Evolutionary conservation across 2,113 vertebrate species (phyloP).

Genomic region (Poeciliopsis prolifica): DNA sequence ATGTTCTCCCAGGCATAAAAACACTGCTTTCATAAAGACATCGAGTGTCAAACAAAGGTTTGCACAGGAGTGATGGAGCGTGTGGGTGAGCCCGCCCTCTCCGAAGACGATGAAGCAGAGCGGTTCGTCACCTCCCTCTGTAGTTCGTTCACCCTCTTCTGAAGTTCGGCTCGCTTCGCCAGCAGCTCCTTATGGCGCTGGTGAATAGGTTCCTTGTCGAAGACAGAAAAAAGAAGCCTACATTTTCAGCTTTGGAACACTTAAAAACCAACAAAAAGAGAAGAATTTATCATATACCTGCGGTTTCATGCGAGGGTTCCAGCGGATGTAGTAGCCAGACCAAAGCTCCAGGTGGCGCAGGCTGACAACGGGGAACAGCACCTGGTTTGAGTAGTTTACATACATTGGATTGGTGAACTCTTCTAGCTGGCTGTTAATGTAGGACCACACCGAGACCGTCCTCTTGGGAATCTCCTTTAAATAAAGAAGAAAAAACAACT

Average conservation of each 20-base stretch:
- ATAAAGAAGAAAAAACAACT: constrained; percentile 7
- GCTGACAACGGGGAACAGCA: constrained; percentile 94
- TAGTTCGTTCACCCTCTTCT: constrained; percentile 95
- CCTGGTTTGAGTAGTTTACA: constrained; percentile 92
- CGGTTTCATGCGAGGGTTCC: constrained; percentile 96
- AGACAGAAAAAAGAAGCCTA: not conserved
- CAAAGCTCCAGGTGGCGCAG: constrained; percentile 97
- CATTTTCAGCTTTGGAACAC: not conserved
- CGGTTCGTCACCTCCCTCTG: constrained; percentile 91
- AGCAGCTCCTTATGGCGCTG: constrained; percentile 94
- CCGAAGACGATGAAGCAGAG: constrained; percentile 85
- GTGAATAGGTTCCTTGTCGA: constrained; percentile 89
- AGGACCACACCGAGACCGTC: constrained; percentile 94
- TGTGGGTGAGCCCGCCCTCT: constrained; percentile 86
- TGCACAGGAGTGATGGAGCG: constrained; percentile 90
- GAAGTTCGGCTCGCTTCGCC: constrained; percentile 91
- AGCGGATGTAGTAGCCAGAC: constrained; percentile 97
- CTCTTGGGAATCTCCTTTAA: constrained; percentile 88
- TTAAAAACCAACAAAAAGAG: not conserved
- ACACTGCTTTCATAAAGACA: constrained; percentile 1
- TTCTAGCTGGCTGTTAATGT: constrained; percentile 93
- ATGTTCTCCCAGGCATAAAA: constrained; percentile 9
- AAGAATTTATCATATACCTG: constrained; percentile 80
- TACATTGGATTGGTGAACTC: constrained; percentile 97
- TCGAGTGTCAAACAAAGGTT: constrained; percentile 85